Evolutionary conservation across 2,888 invertebrate genomes (phyloP).

Genomic region (Ochlodes sylvanus): DNA sequence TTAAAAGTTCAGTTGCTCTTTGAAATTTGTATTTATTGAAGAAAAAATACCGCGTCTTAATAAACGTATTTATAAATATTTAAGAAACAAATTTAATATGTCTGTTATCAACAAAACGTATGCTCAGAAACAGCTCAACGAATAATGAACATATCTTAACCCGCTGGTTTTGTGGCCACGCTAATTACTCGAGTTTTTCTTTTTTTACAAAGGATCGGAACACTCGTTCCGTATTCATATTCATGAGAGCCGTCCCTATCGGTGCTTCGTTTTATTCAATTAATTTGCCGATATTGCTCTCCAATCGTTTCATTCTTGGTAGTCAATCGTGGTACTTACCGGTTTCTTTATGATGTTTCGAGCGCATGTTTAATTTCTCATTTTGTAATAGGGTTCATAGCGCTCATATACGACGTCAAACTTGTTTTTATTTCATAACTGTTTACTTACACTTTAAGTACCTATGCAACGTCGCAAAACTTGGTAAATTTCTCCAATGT

Average conservation of each 20-base stretch:
- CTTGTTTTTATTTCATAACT: too few relatives aligned
- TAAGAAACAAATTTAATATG: too few relatives aligned
- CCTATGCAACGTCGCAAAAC: neutral
- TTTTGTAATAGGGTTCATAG: too few relatives aligned
- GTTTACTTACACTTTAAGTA: too few relatives aligned
- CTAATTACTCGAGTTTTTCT: constrained; percentile 49
- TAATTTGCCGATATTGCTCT: constrained; percentile 69
- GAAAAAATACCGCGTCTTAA: too few relatives aligned
- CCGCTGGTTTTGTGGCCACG: constrained; percentile 37
- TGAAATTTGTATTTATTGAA: too few relatives aligned
- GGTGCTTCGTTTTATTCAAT: constrained; percentile 77
- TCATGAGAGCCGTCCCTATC: constrained; percentile 65
- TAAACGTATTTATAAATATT: too few relatives aligned
- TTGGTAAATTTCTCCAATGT: neutral
- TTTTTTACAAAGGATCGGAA: constrained; percentile 63
- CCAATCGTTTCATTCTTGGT: constrained; percentile 49
- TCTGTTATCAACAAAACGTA: too few relatives aligned
- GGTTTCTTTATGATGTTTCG: neutral
- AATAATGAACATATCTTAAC: neutral
- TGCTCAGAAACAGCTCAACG: neutral
- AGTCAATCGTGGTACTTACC: constrained; percentile 14
- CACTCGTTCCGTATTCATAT: constrained; percentile 71
- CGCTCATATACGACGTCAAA: too few relatives aligned
- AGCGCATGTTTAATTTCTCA: neutral
- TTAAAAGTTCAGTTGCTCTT: too few relatives aligned